A percentile compares a stretch with the other conserved stretches of the same genome.
Conservation (phyloP, 2,888 invertebrate species). For the Sepiola atlantica region DNA sequence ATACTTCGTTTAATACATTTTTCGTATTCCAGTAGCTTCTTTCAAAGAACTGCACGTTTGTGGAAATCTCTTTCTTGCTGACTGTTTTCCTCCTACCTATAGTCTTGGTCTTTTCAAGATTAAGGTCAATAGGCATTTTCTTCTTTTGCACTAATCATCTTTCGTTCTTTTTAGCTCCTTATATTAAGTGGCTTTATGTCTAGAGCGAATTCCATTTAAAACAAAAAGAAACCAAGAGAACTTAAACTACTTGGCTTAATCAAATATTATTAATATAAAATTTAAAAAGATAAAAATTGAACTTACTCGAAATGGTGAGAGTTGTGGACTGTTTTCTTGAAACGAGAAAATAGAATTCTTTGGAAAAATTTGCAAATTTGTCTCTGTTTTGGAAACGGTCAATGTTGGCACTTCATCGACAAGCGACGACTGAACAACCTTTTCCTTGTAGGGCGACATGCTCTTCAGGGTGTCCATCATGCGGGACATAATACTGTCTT, state of each 20-base stretch:
- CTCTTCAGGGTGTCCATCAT: not conserved
- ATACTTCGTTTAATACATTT: no score
- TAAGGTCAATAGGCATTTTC: no score
- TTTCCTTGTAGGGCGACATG: not conserved
- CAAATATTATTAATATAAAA: not conserved
- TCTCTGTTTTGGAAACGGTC: not conserved
- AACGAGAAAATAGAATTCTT: conserved; percentile 18
- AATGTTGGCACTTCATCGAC: not conserved
- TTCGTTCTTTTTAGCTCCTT: no score
- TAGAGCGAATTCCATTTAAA: no score
- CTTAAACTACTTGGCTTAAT: not conserved
- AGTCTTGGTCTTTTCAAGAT: no score
- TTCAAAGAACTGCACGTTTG: no score
- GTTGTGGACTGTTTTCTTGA: not conserved
- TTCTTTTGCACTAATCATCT: no score
- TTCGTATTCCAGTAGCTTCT: no score
- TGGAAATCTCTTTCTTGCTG: no score
- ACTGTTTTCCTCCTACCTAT: no score
- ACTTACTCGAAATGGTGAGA: not conserved
- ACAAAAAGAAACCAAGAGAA: no score
- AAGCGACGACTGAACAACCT: not conserved
- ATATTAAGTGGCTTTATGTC: no score
- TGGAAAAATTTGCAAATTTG: not conserved
- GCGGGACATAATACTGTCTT: not conserved
- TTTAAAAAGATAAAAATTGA: not conserved